Evolutionary conservation across 2,797 vertebrate genomes (phyloP).

Genomic region (Etheostoma nigrum): DNA sequence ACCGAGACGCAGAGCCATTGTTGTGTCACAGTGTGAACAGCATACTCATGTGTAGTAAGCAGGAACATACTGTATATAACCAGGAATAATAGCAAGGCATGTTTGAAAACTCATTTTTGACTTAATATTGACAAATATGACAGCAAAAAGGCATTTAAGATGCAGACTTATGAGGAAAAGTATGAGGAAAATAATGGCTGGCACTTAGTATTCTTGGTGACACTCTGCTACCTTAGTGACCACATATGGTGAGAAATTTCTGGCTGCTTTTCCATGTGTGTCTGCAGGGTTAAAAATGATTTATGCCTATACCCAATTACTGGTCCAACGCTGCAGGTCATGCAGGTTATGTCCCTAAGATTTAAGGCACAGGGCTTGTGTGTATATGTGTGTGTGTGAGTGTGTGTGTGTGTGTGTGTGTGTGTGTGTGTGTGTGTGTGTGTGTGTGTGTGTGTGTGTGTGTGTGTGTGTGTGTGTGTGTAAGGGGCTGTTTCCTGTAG

Average conservation of each 20-base stretch:
- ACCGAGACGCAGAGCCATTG: not conserved
- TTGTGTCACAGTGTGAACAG: not conserved
- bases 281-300: constrained; percentile 34
- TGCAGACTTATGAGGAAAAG: not conserved
- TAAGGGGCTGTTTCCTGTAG: constrained; percentile 63
- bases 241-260: not conserved
- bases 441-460: not conserved
- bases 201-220: not conserved
- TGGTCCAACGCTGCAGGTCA: constrained; percentile 31
- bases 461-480: not conserved
- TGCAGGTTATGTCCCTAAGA: constrained; percentile 18
- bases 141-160: not conserved
- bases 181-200: not conserved
- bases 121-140: not conserved
- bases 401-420: not conserved
- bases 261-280: constrained; percentile 25
- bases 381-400: not conserved
- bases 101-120: not conserved
- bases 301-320: constrained; percentile 15
- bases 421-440: not conserved
- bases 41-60: not conserved
- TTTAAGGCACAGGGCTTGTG: constrained; percentile 4
- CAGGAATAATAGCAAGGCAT: not conserved
- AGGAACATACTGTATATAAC: no score
- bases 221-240: constrained; percentile 8